Conservation (phyloP, 2,888 invertebrate genomes). For the Gibbula magus region DNA sequence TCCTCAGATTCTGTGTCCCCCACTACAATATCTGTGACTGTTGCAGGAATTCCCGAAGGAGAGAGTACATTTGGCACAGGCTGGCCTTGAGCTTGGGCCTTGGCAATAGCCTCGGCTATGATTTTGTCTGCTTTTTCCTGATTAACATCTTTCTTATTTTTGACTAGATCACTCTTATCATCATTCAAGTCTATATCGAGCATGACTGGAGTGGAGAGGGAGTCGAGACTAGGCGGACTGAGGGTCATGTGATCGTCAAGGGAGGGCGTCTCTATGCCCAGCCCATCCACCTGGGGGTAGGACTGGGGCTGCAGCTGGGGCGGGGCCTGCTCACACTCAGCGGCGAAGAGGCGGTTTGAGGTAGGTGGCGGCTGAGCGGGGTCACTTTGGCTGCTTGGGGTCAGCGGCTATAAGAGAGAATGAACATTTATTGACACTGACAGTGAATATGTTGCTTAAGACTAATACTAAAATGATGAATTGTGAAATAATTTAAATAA, state of each 20-base stretch:
- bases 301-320: neutral
- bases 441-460: too few relatives aligned
- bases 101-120: conserved; percentile 64
- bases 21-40: conserved; percentile 55
- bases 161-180: conserved; percentile 6
- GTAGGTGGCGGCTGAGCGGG: conserved; percentile 10
- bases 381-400: conserved; percentile 6
- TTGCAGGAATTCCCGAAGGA: conserved; percentile 54
- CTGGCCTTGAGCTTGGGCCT: conserved; percentile 58
- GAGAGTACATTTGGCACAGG: conserved; percentile 49
- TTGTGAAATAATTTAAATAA: too few relatives aligned
- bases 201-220: neutral
- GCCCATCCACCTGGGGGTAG: neutral
- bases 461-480: too few relatives aligned
- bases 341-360: conserved; percentile 10
- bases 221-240: conserved; percentile 20
- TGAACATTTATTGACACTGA: too few relatives aligned
- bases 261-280: conserved; percentile 19
- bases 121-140: conserved; percentile 66
- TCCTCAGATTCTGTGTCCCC: conserved; percentile 33
- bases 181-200: conserved; percentile 16
- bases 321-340: conserved; percentile 3
- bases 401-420: neutral
- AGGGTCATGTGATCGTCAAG: conserved; percentile 24
- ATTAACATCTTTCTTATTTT: conserved; percentile 26